phyloP scores from a whole-genome alignment of 2,797 vertebrate genomes.

The Gymnocypris eckloni region DNA sequence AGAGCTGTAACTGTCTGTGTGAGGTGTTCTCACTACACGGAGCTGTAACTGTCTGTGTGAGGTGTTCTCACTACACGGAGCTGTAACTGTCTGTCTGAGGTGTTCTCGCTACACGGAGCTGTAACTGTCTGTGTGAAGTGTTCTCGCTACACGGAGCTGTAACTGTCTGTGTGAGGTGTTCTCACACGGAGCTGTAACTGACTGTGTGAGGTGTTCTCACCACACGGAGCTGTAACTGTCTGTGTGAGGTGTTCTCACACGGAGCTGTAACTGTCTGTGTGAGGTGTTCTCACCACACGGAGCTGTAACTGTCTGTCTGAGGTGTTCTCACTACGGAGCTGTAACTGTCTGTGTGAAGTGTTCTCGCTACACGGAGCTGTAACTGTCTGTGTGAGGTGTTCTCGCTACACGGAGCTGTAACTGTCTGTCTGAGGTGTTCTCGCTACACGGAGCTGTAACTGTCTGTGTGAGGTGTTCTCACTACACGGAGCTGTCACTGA shows the following conservation, averaged over 20 bases:
- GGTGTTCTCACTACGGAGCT: not conserved
- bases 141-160: too few species aligned
- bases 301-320: not conserved
- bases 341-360: too few species aligned
- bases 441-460: too few species aligned
- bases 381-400: not conserved
- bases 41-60: not conserved
- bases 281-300: not conserved
- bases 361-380: not conserved
- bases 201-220: not conserved
- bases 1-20: not conserved
- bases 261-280: too few species aligned
- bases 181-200: too few species aligned
- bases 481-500: not conserved
- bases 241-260: not conserved
- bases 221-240: not conserved
- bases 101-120: not conserved
- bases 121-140: not conserved
- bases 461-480: not conserved
- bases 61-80: too few species aligned
- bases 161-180: too few species aligned
- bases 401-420: not conserved
- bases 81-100: too few species aligned
- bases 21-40: not conserved
- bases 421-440: too few species aligned